These are phyloP conservation scores for Trissonchulus latispiculum DNA, from an alignment of 2,888 invertebrate genomes.

Conservation along the genomic window DNA sequence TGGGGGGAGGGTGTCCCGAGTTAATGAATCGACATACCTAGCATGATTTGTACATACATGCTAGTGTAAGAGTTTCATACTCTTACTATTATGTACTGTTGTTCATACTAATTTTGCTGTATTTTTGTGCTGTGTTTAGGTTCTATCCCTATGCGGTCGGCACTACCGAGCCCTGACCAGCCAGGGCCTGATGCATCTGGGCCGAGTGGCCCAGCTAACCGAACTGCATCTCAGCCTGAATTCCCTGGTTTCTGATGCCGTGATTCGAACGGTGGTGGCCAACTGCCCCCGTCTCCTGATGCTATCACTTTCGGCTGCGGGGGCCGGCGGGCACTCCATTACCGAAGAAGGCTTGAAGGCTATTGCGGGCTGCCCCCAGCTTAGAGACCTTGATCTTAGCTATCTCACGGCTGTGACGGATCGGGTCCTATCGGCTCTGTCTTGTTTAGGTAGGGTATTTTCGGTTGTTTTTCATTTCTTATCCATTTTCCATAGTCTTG, in stretches of 20 bases:
- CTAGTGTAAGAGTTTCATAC: too few relatives aligned
- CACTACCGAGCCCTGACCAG: neutral
- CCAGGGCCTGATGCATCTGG: constrained; percentile 14
- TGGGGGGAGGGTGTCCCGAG: too few relatives aligned
- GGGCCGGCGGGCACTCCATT: neutral
- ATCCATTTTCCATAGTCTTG: too few relatives aligned
- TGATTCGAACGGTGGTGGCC: neutral
- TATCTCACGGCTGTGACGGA: neutral
- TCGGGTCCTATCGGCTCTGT: neutral
- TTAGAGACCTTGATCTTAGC: constrained; percentile 3
- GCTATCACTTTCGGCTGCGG: neutral
- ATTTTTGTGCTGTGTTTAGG: neutral
- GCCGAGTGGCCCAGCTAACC: neutral
- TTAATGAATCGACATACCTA: too few relatives aligned
- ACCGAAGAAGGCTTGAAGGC: neutral
- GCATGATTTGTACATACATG: too few relatives aligned
- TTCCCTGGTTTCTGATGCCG: constrained; percentile 12
- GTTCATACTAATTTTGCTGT: neutral
- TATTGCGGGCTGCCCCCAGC: neutral
- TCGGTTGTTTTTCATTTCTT: too few relatives aligned
- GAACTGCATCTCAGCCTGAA: constrained; percentile 15
- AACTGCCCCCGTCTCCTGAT: neutral
- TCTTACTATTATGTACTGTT: too few relatives aligned
- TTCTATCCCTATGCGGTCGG: constrained; percentile 15
- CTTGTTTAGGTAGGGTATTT: neutral